Evolutionary conservation across 2,888 invertebrate species (phyloP), one percentile per base, ranked within the genome.

Genomic region (Yponomeuta evonymella): DNA sequence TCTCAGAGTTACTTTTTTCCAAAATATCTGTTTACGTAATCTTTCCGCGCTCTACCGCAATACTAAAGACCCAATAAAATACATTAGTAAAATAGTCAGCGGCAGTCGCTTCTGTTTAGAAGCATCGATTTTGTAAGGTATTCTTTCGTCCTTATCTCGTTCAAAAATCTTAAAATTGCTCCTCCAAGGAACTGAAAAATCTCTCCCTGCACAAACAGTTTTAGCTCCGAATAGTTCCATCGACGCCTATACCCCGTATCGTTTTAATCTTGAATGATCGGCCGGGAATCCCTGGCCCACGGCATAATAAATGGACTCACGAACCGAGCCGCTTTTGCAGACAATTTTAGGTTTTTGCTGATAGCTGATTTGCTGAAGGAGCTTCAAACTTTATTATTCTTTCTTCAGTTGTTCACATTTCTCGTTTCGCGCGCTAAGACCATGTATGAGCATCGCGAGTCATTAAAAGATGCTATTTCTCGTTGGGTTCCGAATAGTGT

Each of bases 201-300:
- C 51, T 12, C 51, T 58, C 51, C 15, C 51, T 1, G 12, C 51
- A 58, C 51, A 58, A 58, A 58, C 51, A 15, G 51, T 58, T 58
- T 58, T 58, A 15, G 12, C 15, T 5, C 51, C 51, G 15, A 58
- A 64, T 70, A n/a, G 65, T 63, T 70, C 64, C 48, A 70, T 70
- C 36, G 62, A n/a, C 70, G 43, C 70, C 23, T 64, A 70, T 65
- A 43, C 70, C 70, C 48, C 70, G 29, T 66, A 43, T 63, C 71
- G 62, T 67, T 71, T 67, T 71, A 71, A 76, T 76, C 75, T 71
- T 75, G 74, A 76, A 72, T 70, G 74, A 77, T 74, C 71, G 73
- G 11, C 67, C 71, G 36, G 69, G 72, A 71, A 67, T 67, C 70
- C 70, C 72, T 63, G 69, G 65, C 71, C 73, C 70, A 66, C 15